Conservation (phyloP, 2,113 vertebrate genomes). For the Lipotes vexillifer region DNA sequence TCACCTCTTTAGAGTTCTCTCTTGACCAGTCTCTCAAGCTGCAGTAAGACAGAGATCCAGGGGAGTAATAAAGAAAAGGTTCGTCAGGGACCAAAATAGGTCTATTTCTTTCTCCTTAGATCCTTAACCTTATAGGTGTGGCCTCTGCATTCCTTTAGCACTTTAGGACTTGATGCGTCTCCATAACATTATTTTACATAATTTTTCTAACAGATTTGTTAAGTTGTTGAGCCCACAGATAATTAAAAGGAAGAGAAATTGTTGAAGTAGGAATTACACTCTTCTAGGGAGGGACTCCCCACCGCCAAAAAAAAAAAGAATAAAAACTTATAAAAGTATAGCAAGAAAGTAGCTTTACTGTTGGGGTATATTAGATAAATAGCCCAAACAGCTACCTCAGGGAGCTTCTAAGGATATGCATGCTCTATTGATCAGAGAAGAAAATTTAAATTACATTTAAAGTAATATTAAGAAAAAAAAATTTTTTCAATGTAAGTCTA, state of each 20-base stretch:
- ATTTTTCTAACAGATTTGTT: neutral
- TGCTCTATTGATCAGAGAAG: neutral
- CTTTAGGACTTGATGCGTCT: neutral
- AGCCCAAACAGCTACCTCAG: neutral
- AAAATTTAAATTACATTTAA: neutral
- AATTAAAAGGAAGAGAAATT: neutral
- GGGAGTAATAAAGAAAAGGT: neutral
- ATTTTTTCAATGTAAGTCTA: neutral
- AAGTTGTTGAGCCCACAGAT: neutral
- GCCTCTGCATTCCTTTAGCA: neutral
- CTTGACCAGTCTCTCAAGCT: neutral
- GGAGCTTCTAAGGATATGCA: neutral
- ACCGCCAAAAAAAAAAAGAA: neutral
- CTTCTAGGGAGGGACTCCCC: neutral
- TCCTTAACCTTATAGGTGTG: neutral
- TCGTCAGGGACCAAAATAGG: neutral
- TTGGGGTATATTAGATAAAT: neutral
- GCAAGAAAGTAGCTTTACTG: neutral
- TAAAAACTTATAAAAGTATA: neutral
- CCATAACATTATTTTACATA: neutral
- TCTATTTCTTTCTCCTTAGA: neutral
- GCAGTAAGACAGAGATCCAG: neutral
- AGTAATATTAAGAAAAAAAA: neutral
- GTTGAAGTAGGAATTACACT: neutral
- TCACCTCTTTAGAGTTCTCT: neutral